phyloP scores from a whole-genome alignment of 2,888 invertebrate species.

The Onchidella celtica region DNA sequence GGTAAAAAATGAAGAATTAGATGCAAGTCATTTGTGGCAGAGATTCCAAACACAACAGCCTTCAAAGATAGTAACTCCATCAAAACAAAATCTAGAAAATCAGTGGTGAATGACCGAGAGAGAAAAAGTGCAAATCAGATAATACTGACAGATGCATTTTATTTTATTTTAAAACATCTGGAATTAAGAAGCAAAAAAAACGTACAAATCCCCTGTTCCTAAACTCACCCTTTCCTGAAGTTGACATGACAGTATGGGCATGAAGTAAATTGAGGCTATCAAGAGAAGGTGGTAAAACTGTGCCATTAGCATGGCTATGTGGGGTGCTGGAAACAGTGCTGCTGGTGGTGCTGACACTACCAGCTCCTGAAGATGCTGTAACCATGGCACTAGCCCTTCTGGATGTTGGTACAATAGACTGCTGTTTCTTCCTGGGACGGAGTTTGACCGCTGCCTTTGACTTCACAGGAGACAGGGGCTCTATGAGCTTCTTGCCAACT shows the following conservation, averaged over 20 bases:
- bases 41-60: too few species aligned
- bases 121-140: too few species aligned
- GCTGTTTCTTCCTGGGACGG: slow-evolving; percentile 40
- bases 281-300: slow-evolving; percentile 64
- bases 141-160: too few species aligned
- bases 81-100: too few species aligned
- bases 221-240: slow-evolving; percentile 60
- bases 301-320: slow-evolving; percentile 29
- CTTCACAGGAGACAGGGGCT: slow-evolving; percentile 21
- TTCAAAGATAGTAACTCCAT: too few species aligned
- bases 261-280: slow-evolving; percentile 77
- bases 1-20: too few species aligned
- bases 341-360: slow-evolving; percentile 8
- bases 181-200: too few species aligned
- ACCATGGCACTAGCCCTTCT: slow-evolving; percentile 7
- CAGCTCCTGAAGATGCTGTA: not conserved
- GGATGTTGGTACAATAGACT: not conserved
- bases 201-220: too few species aligned
- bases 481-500: slow-evolving; percentile 34
- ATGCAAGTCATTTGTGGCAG: too few species aligned
- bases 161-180: too few species aligned
- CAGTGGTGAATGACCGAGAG: too few species aligned
- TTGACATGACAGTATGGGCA: slow-evolving; percentile 76
- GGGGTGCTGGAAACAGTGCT: slow-evolving; percentile 23
- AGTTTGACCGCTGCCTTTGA: slow-evolving; percentile 45